phyloP scores from a whole-genome alignment of 2,888 invertebrate genomes.

The Nomada fucata region DNA sequence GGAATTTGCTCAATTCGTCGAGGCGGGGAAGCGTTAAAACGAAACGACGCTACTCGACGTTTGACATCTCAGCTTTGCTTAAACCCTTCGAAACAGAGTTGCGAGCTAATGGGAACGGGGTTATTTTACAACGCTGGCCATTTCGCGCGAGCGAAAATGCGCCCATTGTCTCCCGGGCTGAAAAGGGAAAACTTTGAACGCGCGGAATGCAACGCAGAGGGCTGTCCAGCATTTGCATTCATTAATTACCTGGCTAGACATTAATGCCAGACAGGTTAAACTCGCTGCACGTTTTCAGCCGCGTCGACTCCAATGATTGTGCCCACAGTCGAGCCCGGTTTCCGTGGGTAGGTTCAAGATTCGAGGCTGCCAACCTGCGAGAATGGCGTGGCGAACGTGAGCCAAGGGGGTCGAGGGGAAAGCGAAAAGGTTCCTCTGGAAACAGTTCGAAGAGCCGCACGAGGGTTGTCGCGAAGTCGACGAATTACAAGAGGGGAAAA shows the following conservation, averaged over 20 bases:
- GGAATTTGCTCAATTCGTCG: neutral
- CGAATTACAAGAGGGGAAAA: slow-evolving; percentile 8
- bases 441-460: neutral
- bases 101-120: slow-evolving; percentile 18
- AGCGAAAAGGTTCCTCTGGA: neutral
- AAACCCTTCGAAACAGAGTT: slow-evolving; percentile 22
- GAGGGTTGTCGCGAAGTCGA: slow-evolving; percentile 8
- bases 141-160: neutral
- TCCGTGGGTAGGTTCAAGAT: neutral
- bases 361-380: no score
- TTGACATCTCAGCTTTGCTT: neutral
- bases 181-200: slow-evolving; percentile 6
- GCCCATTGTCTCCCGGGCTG: slow-evolving; percentile 5
- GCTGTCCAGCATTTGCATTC: slow-evolving; percentile 16
- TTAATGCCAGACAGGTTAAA: slow-evolving; percentile 10
- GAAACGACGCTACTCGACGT: neutral
- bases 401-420: no score
- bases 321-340: neutral
- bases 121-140: neutral
- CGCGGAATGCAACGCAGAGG: neutral
- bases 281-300: neutral
- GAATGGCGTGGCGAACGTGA: no score
- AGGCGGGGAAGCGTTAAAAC: neutral
- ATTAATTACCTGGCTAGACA: slow-evolving; percentile 15
- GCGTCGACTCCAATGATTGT: neutral